Conservation (phyloP, 2,888 invertebrate species). For the Pedicia rivosa region DNA sequence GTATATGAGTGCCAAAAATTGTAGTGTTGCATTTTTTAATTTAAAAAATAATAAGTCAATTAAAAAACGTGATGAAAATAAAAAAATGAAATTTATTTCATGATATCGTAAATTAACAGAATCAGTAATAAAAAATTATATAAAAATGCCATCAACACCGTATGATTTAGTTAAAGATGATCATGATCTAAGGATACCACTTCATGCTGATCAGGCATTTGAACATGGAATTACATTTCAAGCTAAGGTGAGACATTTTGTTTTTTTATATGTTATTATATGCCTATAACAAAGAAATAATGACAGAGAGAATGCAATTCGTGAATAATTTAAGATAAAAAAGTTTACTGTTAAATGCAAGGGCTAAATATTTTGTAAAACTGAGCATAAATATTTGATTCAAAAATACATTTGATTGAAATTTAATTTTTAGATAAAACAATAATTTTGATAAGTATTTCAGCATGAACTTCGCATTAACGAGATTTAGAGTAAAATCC, state of each 20-base stretch:
- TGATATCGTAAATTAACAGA: constrained; percentile 33
- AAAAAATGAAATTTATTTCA: constrained; percentile 32
- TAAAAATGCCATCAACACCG: constrained; percentile 56
- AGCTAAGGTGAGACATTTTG: constrained; percentile 77
- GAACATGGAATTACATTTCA: constrained; percentile 66
- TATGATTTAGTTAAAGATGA: constrained; percentile 87
- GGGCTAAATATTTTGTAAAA: too few species aligned
- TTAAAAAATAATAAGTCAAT: constrained; percentile 27
- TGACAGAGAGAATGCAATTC: too few species aligned
- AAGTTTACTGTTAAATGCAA: too few species aligned
- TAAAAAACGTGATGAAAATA: constrained; percentile 19
- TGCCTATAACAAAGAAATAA: too few species aligned
- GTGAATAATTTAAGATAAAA: too few species aligned
- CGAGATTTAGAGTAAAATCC: too few species aligned
- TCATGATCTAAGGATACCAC: constrained; percentile 75
- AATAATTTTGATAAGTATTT: too few species aligned
- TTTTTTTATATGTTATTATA: too few species aligned
- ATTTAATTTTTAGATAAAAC: too few species aligned
- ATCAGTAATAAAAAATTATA: constrained; percentile 31
- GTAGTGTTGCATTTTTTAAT: constrained; percentile 26
- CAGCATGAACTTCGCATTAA: too few species aligned
- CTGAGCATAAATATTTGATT: too few species aligned
- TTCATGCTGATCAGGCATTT: constrained; percentile 86
- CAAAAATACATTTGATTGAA: too few species aligned
- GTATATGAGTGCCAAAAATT: constrained; percentile 26